Conservation (phyloP, 2,888 invertebrate species). For the Callosobruchus maculatus region DNA sequence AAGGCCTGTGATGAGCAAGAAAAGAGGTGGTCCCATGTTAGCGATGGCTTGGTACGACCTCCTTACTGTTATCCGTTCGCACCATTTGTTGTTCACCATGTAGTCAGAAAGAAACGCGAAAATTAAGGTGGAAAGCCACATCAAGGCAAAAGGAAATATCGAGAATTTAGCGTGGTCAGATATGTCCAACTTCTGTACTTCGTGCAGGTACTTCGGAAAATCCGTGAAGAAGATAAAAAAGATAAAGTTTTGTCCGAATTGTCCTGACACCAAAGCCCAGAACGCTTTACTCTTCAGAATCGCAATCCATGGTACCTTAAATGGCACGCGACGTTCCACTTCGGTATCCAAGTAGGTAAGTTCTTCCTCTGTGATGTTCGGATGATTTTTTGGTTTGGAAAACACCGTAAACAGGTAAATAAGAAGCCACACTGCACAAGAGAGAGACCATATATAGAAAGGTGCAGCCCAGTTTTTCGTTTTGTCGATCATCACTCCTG, state of each 20-base stretch:
- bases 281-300: constrained; percentile 5
- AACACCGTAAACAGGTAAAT: constrained; percentile 47
- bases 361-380: constrained; percentile 22
- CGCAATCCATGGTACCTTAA: constrained; percentile 13
- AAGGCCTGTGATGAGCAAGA: background rate
- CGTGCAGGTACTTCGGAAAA: constrained; percentile 17
- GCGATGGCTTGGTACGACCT: background rate
- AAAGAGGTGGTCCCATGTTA: background rate
- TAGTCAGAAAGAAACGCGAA: constrained; percentile 4
- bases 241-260: background rate
- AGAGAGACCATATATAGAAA: constrained; percentile 74
- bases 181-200: constrained; percentile 18
- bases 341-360: constrained; percentile 8
- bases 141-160: constrained; percentile 5
- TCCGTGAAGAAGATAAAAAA: constrained; percentile 52
- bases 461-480: constrained; percentile 69
- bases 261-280: background rate
- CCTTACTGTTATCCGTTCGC: background rate
- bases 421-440: constrained; percentile 67
- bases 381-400: constrained; percentile 58
- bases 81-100: constrained; percentile 5
- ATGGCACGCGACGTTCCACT: constrained; percentile 3
- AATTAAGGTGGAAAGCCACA: background rate
- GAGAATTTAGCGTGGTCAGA: constrained; percentile 10
- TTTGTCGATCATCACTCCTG: constrained; percentile 64